Evolutionary conservation across 2,888 invertebrate genomes (phyloP).

Genomic region (Euphydryas editha): DNA sequence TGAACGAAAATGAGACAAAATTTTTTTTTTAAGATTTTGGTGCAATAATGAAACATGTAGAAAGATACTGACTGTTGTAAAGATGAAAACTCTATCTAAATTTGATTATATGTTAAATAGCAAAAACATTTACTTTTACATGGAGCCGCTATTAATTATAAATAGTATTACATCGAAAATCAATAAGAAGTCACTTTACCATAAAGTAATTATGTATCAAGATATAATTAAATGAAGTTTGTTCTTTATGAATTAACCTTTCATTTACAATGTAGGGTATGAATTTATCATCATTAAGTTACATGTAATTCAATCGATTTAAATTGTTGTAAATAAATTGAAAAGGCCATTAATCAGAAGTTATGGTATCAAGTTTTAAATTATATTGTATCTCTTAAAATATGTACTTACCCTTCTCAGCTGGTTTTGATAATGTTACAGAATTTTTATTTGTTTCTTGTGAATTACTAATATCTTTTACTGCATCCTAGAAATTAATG

Average conservation of each 20-base stretch:
- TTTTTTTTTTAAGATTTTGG: too few relatives aligned
- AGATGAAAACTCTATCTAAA: too few relatives aligned
- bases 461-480: slow-evolving; percentile 15
- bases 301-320: background rate
- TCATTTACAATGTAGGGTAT: background rate
- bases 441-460: background rate
- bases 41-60: background rate
- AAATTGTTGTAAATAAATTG: background rate
- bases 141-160: too few relatives aligned
- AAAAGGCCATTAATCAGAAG: background rate
- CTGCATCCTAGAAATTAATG: slow-evolving; percentile 32
- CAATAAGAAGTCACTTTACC: too few relatives aligned
- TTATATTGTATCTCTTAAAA: too few relatives aligned
- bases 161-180: too few relatives aligned
- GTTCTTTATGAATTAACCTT: background rate
- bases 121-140: too few relatives aligned
- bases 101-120: too few relatives aligned
- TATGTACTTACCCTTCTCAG: slow-evolving; percentile 33
- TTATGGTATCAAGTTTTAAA: background rate
- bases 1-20: background rate
- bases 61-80: too few relatives aligned
- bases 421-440: slow-evolving; percentile 23
- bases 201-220: background rate
- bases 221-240: background rate
- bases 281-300: background rate